Conservation (phyloP, 2,113 vertebrate species). For the Oostethus manadensis region DNA sequence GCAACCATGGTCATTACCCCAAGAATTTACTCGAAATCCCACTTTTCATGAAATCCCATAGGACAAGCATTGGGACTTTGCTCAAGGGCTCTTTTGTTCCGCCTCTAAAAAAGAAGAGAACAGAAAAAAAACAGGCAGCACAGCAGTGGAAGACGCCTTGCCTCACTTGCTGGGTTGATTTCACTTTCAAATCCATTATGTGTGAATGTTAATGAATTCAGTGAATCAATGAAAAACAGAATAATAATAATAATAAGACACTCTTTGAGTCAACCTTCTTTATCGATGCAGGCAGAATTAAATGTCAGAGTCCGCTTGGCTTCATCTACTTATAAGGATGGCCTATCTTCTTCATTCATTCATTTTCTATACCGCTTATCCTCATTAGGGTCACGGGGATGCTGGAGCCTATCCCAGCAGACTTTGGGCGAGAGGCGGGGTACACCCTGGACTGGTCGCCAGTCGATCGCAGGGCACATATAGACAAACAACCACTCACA, state of each 20-base stretch:
- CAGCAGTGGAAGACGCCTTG: conserved; percentile 30
- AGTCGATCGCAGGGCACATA: no score
- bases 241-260: conserved; percentile 39
- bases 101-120: background rate
- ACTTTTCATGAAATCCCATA: background rate
- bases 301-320: conserved; percentile 37
- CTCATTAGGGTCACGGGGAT: no score
- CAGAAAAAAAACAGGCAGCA: background rate
- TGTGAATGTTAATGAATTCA: conserved; percentile 65
- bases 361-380: no score
- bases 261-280: conserved; percentile 31
- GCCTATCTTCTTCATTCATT: background rate
- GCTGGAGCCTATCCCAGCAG: no score
- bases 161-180: conserved; percentile 34
- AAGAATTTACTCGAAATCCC: no score
- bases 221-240: conserved; percentile 55
- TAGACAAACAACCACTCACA: no score
- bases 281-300: conserved; percentile 23
- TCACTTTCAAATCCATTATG: conserved; percentile 56
- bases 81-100: background rate
- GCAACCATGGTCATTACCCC: no score
- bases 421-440: no score
- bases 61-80: background rate
- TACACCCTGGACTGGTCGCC: no score
- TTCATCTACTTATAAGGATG: conserved; percentile 36